These are phyloP conservation scores for Gallinago paraguaiae DNA, from an alignment of 2,113 vertebrate genomes.

Conservation along the genomic window DNA sequence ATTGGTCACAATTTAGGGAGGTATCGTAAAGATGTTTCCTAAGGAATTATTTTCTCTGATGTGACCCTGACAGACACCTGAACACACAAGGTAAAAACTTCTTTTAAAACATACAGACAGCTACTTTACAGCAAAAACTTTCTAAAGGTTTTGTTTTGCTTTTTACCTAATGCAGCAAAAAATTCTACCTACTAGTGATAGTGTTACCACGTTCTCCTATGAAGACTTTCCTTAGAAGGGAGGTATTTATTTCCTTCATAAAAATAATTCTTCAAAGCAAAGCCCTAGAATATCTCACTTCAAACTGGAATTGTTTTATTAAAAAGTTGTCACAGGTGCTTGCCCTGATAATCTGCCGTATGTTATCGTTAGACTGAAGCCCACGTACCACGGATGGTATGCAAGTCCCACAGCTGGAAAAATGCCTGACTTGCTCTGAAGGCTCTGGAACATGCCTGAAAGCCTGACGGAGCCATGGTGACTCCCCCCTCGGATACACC, in stretches of 20 bases:
- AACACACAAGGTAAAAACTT: not conserved
- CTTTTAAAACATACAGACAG: not conserved
- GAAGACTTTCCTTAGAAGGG: not conserved
- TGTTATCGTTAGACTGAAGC: not conserved
- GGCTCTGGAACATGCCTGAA: not conserved
- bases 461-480: not conserved
- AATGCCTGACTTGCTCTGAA: not conserved
- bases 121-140: not conserved
- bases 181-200: not conserved
- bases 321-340: not conserved
- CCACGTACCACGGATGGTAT: not conserved
- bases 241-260: not conserved
- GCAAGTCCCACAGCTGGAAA: not conserved
- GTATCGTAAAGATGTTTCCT: not conserved
- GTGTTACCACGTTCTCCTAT: accelerated
- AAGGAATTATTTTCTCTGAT: not conserved
- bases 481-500: not conserved
- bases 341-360: not conserved
- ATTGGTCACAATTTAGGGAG: not conserved
- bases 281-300: not conserved
- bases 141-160: not conserved
- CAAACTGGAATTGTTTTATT: not conserved
- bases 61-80: not conserved
- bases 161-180: not conserved
- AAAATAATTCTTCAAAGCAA: not conserved